phyloP scores from a whole-genome alignment of 2,797 vertebrate species.

The Gorsachius magnificus region DNA sequence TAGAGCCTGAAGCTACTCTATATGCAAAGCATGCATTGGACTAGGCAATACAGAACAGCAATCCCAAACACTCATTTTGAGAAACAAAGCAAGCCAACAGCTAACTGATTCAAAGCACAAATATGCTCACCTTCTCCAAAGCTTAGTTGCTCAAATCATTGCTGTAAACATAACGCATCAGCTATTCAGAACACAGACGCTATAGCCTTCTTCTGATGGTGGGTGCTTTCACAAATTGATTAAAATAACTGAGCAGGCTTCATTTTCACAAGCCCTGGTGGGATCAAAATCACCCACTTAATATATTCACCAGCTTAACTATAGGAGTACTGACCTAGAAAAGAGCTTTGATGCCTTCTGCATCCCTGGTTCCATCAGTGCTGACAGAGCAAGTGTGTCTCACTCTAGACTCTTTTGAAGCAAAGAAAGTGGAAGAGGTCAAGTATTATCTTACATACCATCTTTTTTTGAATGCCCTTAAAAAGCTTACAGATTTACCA shows the following conservation, averaged over 20 bases:
- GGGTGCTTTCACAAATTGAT: not conserved
- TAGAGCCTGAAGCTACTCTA: not conserved
- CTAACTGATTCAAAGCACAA: not conserved
- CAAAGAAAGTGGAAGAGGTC: not conserved
- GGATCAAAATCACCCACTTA: not conserved
- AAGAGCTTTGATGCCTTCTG: not conserved
- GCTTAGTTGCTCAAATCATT: not conserved
- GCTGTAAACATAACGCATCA: not conserved
- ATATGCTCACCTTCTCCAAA: not conserved
- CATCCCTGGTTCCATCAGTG: not conserved
- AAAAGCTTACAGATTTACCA: not conserved
- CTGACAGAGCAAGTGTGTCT: not conserved
- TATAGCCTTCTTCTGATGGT: rapidly evolving
- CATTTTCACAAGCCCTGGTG: not conserved
- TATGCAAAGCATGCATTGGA: not conserved
- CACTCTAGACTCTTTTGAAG: not conserved
- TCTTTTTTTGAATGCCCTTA: not conserved
- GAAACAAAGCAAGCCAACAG: not conserved
- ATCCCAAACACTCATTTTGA: not conserved
- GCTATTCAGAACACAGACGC: too few species aligned
- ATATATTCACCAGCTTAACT: not conserved
- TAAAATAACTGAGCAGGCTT: not conserved
- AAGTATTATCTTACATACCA: not conserved
- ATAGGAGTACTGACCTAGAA: not conserved
- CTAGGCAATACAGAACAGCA: not conserved